Base-by-base conservation (phyloP, 2,888 invertebrate species). In the Xestia sexstrigata region DNA sequence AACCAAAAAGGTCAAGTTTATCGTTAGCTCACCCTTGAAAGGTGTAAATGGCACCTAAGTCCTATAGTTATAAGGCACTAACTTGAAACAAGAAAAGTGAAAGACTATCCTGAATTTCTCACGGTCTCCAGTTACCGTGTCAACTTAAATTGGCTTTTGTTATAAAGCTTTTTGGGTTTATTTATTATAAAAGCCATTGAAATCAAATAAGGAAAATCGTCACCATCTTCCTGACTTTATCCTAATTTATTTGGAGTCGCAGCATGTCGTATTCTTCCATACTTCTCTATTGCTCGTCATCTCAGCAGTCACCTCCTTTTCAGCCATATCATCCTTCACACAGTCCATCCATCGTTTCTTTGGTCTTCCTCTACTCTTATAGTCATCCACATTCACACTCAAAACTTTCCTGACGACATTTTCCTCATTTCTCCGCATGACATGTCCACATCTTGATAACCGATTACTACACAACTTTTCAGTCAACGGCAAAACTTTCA, bases 31-130 rank as follows among this genome's bases (percentile, higher is more conserved):
- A 9, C 42, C 49, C 11, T 52, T 62, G 35, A 26, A n/a, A 4
- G 30, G 30, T 39, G 35, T 77, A 35, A 68, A 67, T 39, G 20
- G 39, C 17, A 39, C 17, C 5, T 17, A 9, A 70, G 55, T 26
- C 20, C 30, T 62, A 5, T 20, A 20, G 35, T 62, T 35, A 62
- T 39, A n/a, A 69, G 47, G 15, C 26, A 30, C 26, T 23, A 49
- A 49, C 30, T 62, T 49, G 4, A 62, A 74, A 52, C 49, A 74
- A 20, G n/a, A 45, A n/a, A 69, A 70, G 45, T 35, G 70, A 9
- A 49, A 26, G 39, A 49, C 47, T 35, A 42, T 26, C 20, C 42
- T 45, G 3, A 60, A 60, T 30, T 30, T 60, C 30, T 30, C 60
- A 30, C 17, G 8, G 60, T 60, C 17, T 30, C 8, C 6, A 23